Evolutionary conservation across 2,797 vertebrate species (phyloP).

Genomic region (Esox masquinongy): DNA sequence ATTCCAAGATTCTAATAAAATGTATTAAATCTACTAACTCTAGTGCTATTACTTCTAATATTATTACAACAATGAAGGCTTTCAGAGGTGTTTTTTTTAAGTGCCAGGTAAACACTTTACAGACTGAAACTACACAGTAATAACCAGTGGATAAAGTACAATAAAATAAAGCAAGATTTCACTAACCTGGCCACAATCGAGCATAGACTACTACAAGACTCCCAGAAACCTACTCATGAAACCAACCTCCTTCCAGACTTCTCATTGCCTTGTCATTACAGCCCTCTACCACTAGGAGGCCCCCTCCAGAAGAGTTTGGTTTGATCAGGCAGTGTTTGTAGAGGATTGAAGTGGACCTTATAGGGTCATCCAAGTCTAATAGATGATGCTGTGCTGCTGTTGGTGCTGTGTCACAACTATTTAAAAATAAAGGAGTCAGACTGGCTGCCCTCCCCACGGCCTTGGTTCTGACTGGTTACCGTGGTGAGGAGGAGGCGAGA

Average conservation of each 20-base stretch:
- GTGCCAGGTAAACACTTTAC: too few relatives aligned
- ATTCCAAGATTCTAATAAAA: too few relatives aligned
- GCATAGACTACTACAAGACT: too few relatives aligned
- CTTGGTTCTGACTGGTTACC: neutral
- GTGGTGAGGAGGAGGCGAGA: neutral
- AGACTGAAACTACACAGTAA: too few relatives aligned
- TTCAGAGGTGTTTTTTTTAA: too few relatives aligned
- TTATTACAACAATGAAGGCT: too few relatives aligned
- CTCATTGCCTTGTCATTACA: neutral
- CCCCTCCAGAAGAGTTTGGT: neutral
- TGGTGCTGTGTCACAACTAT: constrained; percentile 42
- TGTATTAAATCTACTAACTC: too few relatives aligned
- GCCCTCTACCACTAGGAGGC: constrained; percentile 33
- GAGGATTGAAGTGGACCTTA: constrained; percentile 29
- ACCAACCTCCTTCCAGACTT: neutral
- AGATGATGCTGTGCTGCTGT: constrained; percentile 37
- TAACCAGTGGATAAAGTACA: too few relatives aligned
- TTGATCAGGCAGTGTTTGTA: constrained; percentile 7
- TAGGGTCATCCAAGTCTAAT: constrained; percentile 42
- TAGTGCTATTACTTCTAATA: too few relatives aligned
- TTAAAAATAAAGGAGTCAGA: constrained; percentile 53
- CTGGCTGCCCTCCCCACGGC: constrained; percentile 12
- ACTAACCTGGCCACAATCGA: too few relatives aligned
- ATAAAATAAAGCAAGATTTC: too few relatives aligned
- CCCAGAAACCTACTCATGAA: neutral